These are phyloP conservation scores for Crotalus tigris DNA, from an alignment of 2,113 vertebrate species.

Conservation along the genomic window DNA sequence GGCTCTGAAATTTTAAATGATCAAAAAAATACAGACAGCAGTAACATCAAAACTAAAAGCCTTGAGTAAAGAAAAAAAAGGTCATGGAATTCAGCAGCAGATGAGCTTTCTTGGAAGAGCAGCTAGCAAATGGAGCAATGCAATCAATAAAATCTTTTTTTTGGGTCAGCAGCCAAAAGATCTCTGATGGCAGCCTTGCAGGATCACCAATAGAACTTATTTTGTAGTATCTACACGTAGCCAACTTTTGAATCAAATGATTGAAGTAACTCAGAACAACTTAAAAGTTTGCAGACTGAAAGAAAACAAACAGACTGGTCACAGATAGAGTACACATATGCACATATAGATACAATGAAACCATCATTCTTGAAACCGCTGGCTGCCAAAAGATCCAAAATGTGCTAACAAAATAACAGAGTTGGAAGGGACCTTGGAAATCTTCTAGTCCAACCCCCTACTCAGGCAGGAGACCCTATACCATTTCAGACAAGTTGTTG, in stretches of 20 bases:
- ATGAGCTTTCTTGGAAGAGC: neutral
- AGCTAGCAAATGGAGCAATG: neutral
- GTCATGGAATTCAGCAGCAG: neutral
- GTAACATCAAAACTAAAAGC: neutral
- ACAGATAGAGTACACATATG: neutral
- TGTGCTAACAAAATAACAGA: neutral
- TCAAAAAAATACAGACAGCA: neutral
- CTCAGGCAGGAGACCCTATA: too few relatives aligned
- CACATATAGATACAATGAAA: neutral
- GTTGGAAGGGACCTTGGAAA: too few relatives aligned
- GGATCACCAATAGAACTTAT: neutral
- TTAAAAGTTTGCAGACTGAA: neutral
- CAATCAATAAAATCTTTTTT: neutral
- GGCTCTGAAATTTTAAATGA: neutral
- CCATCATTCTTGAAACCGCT: neutral
- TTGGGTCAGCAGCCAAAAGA: neutral
- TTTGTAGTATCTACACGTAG: neutral
- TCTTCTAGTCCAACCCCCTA: too few relatives aligned
- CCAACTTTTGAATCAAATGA: neutral
- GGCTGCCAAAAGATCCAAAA: neutral
- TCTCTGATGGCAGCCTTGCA: neutral
- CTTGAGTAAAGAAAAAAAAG: neutral
- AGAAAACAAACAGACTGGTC: neutral
- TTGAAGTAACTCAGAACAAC: neutral
- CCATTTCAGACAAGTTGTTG: neutral